These are phyloP conservation scores for Geophilus truncorum DNA, from an alignment of 2,888 invertebrate species.

Conservation along the genomic window DNA sequence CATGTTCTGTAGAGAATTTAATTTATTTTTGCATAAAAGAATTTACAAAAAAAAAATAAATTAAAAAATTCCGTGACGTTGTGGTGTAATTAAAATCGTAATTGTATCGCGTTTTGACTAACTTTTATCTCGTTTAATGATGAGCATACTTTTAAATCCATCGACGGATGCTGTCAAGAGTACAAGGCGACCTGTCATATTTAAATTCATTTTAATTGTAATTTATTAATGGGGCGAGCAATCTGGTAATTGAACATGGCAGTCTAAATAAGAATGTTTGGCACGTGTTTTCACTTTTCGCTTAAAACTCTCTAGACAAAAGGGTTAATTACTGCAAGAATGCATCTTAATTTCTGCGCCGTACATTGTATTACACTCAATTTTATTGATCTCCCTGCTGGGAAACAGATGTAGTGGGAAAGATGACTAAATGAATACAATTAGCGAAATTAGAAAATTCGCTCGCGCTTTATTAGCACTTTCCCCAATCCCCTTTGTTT, in stretches of 20 bases:
- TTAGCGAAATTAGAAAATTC: not conserved
- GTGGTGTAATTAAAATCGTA: not conserved
- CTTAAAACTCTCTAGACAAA: not conserved
- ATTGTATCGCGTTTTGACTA: not conserved
- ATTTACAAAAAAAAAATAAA: not conserved
- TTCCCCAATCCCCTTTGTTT: not conserved
- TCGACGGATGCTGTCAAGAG: not conserved
- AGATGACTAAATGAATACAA: not conserved
- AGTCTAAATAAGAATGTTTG: not conserved
- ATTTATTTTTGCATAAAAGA: no score
- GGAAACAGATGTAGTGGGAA: not conserved
- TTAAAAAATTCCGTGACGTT: not conserved
- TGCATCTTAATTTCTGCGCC: not conserved
- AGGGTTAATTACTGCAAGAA: not conserved
- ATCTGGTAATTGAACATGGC: not conserved
- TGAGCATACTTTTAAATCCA: not conserved
- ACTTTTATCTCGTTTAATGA: not conserved
- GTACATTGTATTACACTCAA: not conserved
- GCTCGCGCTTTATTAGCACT: not conserved
- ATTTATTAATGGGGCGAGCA: not conserved
- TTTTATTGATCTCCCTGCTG: not conserved
- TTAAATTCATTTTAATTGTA: not conserved
- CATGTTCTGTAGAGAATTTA: no score
- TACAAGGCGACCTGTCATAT: slow-evolving; percentile 1
- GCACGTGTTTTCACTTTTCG: not conserved